These are phyloP conservation scores for Cerastis rubricosa DNA, from an alignment of 2,888 invertebrate species.

Conservation along the genomic window DNA sequence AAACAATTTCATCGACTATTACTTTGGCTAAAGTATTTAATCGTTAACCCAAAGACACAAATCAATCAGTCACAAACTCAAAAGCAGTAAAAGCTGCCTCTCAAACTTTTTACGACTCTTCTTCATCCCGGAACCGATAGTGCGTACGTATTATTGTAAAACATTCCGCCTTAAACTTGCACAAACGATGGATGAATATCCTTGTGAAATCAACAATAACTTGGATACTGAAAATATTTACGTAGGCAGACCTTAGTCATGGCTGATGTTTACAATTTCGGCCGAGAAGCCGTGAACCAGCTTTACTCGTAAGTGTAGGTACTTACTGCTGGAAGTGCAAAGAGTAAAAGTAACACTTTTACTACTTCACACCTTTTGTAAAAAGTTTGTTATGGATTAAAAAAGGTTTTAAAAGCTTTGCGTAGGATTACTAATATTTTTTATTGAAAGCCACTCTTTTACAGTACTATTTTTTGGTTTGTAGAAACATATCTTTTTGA, in stretches of 20 bases:
- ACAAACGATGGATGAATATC: constrained; percentile 44
- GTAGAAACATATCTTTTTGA: background rate
- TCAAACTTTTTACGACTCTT: constrained; percentile 30
- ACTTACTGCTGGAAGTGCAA: background rate
- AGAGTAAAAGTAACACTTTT: background rate
- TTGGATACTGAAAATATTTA: constrained; percentile 53
- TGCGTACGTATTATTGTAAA: constrained; percentile 21
- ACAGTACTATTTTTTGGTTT: background rate
- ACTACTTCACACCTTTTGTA: constrained; percentile 4
- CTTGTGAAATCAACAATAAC: constrained; percentile 50
- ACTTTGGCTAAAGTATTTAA: background rate
- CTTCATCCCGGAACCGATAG: constrained; percentile 17
- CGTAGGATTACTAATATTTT: background rate
- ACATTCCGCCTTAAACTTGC: constrained; percentile 22
- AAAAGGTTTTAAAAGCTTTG: background rate
- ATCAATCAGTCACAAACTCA: constrained; percentile 23
- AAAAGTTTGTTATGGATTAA: background rate
- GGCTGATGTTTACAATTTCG: constrained; percentile 37
- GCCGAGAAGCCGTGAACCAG: constrained; percentile 11
- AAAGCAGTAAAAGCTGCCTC: constrained; percentile 12
- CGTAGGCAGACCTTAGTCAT: constrained; percentile 45
- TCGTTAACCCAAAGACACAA: constrained; percentile 19
- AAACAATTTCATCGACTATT: background rate
- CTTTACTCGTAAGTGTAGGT: constrained; percentile 25
- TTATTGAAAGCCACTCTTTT: background rate